Conservation (phyloP, 2,113 vertebrate genomes). For the Setophaga kirtlandii region DNA sequence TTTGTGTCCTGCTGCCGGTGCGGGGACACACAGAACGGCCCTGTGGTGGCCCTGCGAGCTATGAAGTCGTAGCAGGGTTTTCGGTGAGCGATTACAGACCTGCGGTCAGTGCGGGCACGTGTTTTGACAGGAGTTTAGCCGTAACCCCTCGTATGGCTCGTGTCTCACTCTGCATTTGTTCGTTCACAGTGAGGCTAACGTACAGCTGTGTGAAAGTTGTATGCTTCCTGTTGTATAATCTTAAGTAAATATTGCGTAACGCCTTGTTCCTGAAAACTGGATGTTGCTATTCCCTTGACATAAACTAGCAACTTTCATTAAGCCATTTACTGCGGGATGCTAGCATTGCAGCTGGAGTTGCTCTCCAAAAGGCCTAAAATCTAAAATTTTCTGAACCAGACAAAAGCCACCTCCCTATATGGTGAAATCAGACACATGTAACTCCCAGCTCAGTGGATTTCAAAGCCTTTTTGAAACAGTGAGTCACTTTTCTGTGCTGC, state of each 20-base stretch:
- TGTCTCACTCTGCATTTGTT: background rate
- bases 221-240: background rate
- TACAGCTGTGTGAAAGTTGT: background rate
- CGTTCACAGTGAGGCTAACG: background rate
- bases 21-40: background rate
- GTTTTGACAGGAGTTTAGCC: background rate
- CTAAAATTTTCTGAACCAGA: background rate
- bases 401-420: background rate
- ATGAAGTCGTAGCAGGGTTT: accelerated
- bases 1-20: background rate
- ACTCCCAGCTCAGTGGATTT: background rate
- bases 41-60: too few relatives aligned
- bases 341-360: background rate
- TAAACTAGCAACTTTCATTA: background rate
- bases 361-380: background rate
- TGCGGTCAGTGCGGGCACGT: background rate
- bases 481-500: background rate
- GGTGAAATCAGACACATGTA: background rate
- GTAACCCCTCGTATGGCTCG: background rate
- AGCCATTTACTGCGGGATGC: background rate
- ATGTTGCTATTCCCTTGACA: background rate
- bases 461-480: background rate
- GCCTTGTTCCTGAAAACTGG: background rate
- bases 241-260: background rate
- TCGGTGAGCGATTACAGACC: background rate